A percentile compares a stretch with the other conserved stretches of the same genome.
Conservation (phyloP, 53 echinoderm and acorn worm species). For the Luidia sarsii region DNA sequence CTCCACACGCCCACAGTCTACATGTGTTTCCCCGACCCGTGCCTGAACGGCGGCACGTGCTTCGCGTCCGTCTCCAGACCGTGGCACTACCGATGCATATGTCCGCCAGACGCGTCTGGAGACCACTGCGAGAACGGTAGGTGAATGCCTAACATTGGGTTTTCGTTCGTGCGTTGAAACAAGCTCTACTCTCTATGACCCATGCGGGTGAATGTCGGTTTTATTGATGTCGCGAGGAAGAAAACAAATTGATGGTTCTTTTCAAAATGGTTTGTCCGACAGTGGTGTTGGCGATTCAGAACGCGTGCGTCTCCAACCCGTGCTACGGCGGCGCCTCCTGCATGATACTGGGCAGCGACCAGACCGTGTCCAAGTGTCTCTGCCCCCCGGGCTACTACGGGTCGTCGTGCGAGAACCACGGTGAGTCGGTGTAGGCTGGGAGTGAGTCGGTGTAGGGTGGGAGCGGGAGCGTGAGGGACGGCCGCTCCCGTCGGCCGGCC, state of each 20-base stretch:
- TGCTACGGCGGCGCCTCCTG: too few species aligned
- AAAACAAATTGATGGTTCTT: too few species aligned
- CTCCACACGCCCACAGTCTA: neutral
- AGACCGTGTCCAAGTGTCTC: too few species aligned
- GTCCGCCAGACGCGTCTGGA: neutral
- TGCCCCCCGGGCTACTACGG: neutral
- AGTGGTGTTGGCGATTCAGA: too few species aligned
- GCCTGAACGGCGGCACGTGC: neutral
- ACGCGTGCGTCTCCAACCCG: too few species aligned
- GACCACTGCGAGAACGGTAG: neutral
- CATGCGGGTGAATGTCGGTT: too few species aligned
- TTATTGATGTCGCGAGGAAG: too few species aligned
- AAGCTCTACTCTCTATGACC: too few species aligned
- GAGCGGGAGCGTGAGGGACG: too few species aligned
- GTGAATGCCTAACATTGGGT: neutral
- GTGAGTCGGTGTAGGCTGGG: neutral
- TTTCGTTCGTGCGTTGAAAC: too few species aligned
- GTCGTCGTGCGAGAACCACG: neutral
- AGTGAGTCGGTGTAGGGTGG: neutral
- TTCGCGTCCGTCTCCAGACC: neutral
- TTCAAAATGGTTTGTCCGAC: too few species aligned
- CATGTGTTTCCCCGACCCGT: neutral
- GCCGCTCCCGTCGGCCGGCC: neutral
- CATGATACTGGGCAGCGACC: too few species aligned
- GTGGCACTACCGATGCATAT: neutral